phyloP scores from a whole-genome alignment of 2,888 invertebrate species.

The Camponotus fellah region DNA sequence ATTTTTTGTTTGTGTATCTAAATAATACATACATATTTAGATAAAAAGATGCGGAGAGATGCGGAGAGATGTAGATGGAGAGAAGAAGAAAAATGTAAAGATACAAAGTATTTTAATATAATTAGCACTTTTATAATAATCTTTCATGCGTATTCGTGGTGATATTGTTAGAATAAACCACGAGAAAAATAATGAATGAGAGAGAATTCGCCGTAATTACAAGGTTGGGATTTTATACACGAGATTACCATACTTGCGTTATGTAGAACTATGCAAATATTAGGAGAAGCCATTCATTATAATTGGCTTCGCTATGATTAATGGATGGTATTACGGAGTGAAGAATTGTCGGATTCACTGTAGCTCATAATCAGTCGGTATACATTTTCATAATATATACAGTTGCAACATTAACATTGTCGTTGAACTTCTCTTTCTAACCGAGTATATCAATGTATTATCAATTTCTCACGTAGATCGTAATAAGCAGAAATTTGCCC shows the following conservation, averaged over 20 bases:
- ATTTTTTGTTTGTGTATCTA: background rate
- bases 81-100: too few species aligned
- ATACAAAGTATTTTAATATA: slow-evolving; percentile 17
- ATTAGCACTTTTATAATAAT: background rate
- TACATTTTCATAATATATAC: slow-evolving; percentile 49
- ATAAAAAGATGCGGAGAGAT: too few species aligned
- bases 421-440: slow-evolving; percentile 15
- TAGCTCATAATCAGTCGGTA: slow-evolving; percentile 48
- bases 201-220: slow-evolving; percentile 41
- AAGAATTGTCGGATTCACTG: slow-evolving; percentile 52
- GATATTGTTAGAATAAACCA: slow-evolving; percentile 3
- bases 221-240: slow-evolving; percentile 36
- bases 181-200: slow-evolving; percentile 47
- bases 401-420: slow-evolving; percentile 19
- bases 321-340: slow-evolving; percentile 37
- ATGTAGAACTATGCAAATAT: slow-evolving; percentile 48
- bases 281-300: slow-evolving; percentile 46
- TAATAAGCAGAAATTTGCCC: background rate
- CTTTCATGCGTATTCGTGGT: slow-evolving; percentile 9
- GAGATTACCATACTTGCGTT: slow-evolving; percentile 44
- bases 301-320: slow-evolving; percentile 51
- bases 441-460: background rate
- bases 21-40: background rate
- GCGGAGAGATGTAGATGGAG: background rate
- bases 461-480: background rate